A percentile compares a stretch with the other conserved stretches of the same genome.
phyloP scores from a whole-genome alignment of 2,797 vertebrate genomes.

The Corythornis leucogaster region DNA sequence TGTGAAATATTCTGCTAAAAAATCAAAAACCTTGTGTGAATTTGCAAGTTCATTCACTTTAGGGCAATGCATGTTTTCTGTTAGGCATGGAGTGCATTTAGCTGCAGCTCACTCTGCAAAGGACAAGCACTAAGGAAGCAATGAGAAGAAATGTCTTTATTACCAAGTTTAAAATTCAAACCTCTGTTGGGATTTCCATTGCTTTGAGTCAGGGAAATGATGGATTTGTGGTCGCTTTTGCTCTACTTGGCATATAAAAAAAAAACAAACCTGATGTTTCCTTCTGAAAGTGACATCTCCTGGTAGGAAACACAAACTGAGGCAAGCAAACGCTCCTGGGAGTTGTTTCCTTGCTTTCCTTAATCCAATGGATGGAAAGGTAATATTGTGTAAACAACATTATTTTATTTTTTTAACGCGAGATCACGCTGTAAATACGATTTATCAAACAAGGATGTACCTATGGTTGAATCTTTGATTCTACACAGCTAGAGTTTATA shows the following conservation, averaged over 20 bases:
- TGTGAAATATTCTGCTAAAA: conserved; percentile 64
- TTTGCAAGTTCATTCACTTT: conserved; percentile 77
- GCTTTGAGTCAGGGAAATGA: conserved; percentile 82
- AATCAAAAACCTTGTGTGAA: conserved; percentile 68
- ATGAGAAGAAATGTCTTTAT: conserved; percentile 62
- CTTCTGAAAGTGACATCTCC: conserved; percentile 73
- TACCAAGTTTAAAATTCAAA: conserved; percentile 66
- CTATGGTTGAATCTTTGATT: conserved; percentile 85
- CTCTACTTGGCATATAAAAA: conserved; percentile 74
- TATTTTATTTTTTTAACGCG: conserved; percentile 87
- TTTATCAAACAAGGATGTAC: conserved; percentile 84
- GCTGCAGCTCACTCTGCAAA: conserved; percentile 66
- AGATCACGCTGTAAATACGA: conserved; percentile 85
- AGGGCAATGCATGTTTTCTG: conserved; percentile 67
- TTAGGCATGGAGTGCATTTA: conserved; percentile 74
- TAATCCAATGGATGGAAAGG: conserved; percentile 84
- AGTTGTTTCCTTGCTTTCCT: conserved; percentile 84
- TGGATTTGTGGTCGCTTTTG: conserved; percentile 75
- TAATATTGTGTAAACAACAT: conserved; percentile 84
- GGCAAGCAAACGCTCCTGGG: conserved; percentile 81
- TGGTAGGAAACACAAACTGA: conserved; percentile 79
- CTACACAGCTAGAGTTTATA: conserved; percentile 87
- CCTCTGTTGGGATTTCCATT: conserved; percentile 70
- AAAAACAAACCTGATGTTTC: conserved; percentile 59
- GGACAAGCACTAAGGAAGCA: conserved; percentile 75